A percentile compares a stretch with the other conserved stretches of the same genome.
phyloP scores from a whole-genome alignment of 2,797 vertebrate genomes.

The Atherinosoma microstoma region DNA sequence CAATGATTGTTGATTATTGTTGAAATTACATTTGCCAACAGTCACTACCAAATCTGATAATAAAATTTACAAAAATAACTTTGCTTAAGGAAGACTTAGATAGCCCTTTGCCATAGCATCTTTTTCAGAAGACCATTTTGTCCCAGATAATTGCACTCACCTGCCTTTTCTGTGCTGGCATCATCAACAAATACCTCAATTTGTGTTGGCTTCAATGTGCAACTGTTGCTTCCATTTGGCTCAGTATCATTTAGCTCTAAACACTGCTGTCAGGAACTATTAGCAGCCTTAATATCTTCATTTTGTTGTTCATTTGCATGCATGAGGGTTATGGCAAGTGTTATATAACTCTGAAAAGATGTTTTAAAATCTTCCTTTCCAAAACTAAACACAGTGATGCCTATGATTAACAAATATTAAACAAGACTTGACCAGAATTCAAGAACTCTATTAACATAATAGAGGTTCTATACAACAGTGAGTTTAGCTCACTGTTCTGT shows the following conservation, averaged over 20 bases:
- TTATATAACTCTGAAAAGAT: neutral
- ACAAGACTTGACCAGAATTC: neutral
- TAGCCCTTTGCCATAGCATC: neutral
- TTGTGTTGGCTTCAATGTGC: slow-evolving; percentile 27
- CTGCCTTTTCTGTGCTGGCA: slow-evolving; percentile 14
- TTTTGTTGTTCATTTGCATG: slow-evolving; percentile 9
- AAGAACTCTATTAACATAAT: neutral
- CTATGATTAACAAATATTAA: neutral
- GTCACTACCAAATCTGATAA: neutral
- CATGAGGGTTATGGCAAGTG: neutral
- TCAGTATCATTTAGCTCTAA: slow-evolving; percentile 3
- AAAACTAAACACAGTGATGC: neutral
- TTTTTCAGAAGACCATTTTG: slow-evolving; percentile 12
- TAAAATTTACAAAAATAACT: neutral
- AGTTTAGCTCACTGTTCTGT: neutral
- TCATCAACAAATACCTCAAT: slow-evolving; percentile 25
- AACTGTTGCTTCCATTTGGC: slow-evolving; percentile 26
- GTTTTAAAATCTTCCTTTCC: neutral
- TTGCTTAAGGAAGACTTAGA: neutral
- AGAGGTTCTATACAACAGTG: neutral
- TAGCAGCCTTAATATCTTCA: slow-evolving; percentile 38
- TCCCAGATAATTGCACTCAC: slow-evolving; percentile 4
- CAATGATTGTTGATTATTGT: neutral
- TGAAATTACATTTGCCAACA: neutral
- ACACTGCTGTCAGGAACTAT: slow-evolving; percentile 49